Evolutionary conservation across 2,797 vertebrate genomes (phyloP), one percentile per base, ranked within the genome.

Genomic region (Malacoraja senta): DNA sequence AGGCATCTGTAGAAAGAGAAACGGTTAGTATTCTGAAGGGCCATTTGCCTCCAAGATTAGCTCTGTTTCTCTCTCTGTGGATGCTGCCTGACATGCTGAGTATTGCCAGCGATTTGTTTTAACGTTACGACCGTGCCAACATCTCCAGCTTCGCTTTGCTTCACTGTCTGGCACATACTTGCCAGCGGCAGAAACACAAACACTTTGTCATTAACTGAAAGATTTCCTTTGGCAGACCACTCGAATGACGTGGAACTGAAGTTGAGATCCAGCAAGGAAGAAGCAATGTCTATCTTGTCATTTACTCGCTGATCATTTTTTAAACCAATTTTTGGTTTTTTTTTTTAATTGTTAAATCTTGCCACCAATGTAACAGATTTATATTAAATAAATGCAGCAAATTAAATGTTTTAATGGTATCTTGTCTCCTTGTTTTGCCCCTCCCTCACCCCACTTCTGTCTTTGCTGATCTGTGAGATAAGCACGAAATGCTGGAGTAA

Each of bases 341-440:
- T 0, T 68, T 88, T 68, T 53, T 53, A 53, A 53, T 53, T 53
- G 44, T 53, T 86, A 86, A 86, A 32, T 63, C 4, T 65, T 65
- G 8, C 58, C 58, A 65, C 58, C 83, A 86, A 63, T 86, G 29
- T 63, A 86, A 86, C 29, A 86, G 53, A 86, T 84, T 7, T 68
- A 68, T 88, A 17, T 9, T 19, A 68, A 88, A 88, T 88, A 88
- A 88, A 88, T 9, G 32, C n/a, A 68, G 84, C n/a, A 88, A 68
- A 88, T 68, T 88, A 2, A 65, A 35, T 6, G 13, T 78, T 78
- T 78, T 35, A 78, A 78, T 32, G 12, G 17, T 35, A 0, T 32
- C 17, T 61, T 81, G 38, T 29, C 1, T 1, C n/a, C 53, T 58
- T 63, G 9, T 4, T 29, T 3, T 84, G 17, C 19, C 21, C 44